A percentile compares a stretch with the other conserved stretches of the same genome.
phyloP scores from a whole-genome alignment of 1,140 invertebrate genomes.

The Drosophila bocqueti region DNA sequence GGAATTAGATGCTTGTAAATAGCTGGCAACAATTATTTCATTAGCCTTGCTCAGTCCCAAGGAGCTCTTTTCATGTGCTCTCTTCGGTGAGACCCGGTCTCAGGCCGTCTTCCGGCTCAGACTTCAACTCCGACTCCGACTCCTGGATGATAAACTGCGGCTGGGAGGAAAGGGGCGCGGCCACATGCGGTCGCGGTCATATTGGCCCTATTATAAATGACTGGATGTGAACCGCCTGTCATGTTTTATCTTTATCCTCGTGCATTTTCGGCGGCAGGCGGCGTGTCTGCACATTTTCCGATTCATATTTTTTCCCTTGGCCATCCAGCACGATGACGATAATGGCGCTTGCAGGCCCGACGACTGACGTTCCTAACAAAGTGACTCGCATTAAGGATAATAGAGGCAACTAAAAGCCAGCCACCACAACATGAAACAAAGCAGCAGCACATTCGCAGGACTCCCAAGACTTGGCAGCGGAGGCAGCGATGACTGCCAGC shows the following conservation, averaged over 20 bases:
- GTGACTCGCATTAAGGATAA: constrained; percentile 84
- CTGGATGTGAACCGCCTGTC: constrained; percentile 80
- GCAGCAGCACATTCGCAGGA: constrained; percentile 43
- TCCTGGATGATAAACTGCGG: constrained; percentile 46
- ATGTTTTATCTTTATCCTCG: constrained; percentile 82
- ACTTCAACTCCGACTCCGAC: background rate
- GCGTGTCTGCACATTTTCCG: constrained; percentile 79
- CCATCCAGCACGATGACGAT: constrained; percentile 65
- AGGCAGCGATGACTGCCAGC: constrained; percentile 66
- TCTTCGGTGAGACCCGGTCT: background rate
- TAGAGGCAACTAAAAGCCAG: constrained; percentile 80
- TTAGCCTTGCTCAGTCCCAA: constrained; percentile 36
- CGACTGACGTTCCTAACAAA: constrained; percentile 82
- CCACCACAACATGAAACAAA: constrained; percentile 75
- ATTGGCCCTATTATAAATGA: constrained; percentile 80
- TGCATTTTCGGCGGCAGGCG: constrained; percentile 67
- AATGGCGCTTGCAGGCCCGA: constrained; percentile 80
- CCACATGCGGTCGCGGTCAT: constrained; percentile 70
- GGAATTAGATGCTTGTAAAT: constrained; percentile 79
- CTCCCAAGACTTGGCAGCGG: constrained; percentile 17
- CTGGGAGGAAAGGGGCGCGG: constrained; percentile 12
- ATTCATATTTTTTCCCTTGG: constrained; percentile 51
- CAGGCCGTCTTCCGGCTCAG: background rate
- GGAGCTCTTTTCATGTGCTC: constrained; percentile 1
- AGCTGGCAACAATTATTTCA: constrained; percentile 73